Conservation (phyloP, 2,797 vertebrate genomes). For the Hydrophis major region DNA sequence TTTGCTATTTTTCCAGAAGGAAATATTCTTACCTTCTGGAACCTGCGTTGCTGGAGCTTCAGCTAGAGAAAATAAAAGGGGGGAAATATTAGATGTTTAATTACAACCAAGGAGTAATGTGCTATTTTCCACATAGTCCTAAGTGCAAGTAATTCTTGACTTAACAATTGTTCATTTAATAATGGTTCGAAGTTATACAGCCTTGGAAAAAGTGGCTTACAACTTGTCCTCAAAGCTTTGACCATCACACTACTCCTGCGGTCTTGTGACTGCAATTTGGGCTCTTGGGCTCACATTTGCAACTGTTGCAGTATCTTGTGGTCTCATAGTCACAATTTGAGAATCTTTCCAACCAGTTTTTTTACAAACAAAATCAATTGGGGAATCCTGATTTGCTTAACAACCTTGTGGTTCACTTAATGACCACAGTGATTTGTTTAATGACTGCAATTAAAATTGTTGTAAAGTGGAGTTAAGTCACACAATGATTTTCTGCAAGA, state of each 20-base stretch:
- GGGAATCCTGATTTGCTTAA: neutral
- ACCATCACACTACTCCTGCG: neutral
- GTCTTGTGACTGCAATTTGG: neutral
- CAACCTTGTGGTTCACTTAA: neutral
- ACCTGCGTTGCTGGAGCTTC: neutral
- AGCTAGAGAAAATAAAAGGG: neutral
- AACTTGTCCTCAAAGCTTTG: neutral
- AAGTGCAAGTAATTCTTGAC: neutral
- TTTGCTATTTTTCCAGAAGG: neutral
- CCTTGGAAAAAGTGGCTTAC: neutral
- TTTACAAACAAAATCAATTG: neutral
- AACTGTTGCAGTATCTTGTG: neutral
- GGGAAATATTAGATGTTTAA: neutral
- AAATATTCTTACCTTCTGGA: conserved; percentile 12
- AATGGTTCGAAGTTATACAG: neutral
- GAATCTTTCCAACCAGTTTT: neutral
- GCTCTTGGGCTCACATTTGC: neutral
- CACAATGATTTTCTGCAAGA: neutral
- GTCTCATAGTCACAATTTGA: neutral
- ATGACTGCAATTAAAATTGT: neutral
- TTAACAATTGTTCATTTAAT: neutral
- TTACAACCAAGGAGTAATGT: neutral
- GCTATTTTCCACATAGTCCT: neutral
- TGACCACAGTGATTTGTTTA: neutral
- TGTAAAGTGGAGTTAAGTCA: neutral